phyloP scores from a whole-genome alignment of 2,797 vertebrate species.

The Acanthurus tractus region DNA sequence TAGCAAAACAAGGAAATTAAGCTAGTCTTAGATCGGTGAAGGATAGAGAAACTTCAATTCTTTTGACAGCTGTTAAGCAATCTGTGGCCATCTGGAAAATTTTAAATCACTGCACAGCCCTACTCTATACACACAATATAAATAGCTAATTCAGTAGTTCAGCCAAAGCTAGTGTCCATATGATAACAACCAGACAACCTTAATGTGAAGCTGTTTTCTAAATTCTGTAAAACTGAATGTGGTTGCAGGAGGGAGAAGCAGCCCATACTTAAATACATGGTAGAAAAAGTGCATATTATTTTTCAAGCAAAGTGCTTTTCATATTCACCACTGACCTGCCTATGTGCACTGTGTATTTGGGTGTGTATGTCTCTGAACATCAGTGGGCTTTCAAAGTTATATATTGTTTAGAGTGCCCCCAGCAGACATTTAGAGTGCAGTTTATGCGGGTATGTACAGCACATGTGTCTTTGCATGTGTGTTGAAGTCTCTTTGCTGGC shows the following conservation, averaged over 20 bases:
- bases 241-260: slow-evolving; percentile 25
- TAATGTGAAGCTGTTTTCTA: slow-evolving; percentile 8
- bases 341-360: slow-evolving; percentile 13
- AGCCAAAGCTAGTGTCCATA: neutral
- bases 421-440: slow-evolving; percentile 39
- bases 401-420: slow-evolving; percentile 38
- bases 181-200: neutral
- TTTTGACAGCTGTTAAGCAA: too few relatives aligned
- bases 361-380: slow-evolving; percentile 15
- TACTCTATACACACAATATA: neutral
- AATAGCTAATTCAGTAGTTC: neutral
- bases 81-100: too few relatives aligned
- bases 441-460: slow-evolving; percentile 29
- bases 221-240: neutral
- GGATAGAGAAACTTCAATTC: too few relatives aligned
- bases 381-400: slow-evolving; percentile 34
- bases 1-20: too few relatives aligned
- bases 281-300: neutral
- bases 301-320: slow-evolving; percentile 38
- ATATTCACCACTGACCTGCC: slow-evolving; percentile 14
- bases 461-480: slow-evolving; percentile 18
- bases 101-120: too few relatives aligned
- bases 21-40: too few relatives aligned
- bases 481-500: slow-evolving; percentile 28
- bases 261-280: slow-evolving; percentile 22